Evolutionary conservation across 2,888 invertebrate species (phyloP), one percentile per base, ranked within the genome.

Genomic region (Macaria notata): DNA sequence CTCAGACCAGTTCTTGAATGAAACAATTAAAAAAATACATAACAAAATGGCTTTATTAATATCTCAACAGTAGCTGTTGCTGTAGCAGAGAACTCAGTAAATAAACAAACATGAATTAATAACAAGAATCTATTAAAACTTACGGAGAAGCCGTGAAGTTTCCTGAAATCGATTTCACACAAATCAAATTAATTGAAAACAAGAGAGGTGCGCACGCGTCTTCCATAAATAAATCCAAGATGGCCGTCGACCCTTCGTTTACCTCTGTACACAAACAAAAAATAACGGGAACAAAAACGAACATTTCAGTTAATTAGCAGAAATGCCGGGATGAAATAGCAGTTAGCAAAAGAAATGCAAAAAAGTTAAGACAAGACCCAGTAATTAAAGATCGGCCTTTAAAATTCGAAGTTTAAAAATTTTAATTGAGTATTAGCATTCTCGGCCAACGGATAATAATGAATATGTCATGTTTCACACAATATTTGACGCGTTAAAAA

Each of bases 161-260:
- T 72, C 72, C 54, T 73, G 71, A 77, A 79, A 78, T 78, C 76
- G 75, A 78, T 80, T 79, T 75, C 71, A 68, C 70, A 79, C 78
- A 80, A 80, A 81, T 81, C 76, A 78, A 78, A 76, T 75, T 79
- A 81, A 80, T 80, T 79, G 79, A 79, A 78, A 68, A 70, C 71
- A 70, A 71, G 72, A 70, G 69, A 69, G 61, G 56, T 55, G 68
- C 75, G 72, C 81, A 72, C 72, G 76, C 76, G 74, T 66, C 61
- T 57, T 70, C 75, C 79, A 76, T 68, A 79, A 79, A 76, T 79
- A 79, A 70, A 75, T 64, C 54, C 68, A 75, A 75, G 64, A 78
- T 75, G 76, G 78, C 72, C 64, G 69, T 44, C 70, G 72, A 73
- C 76, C 76, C 77, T 71, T 72, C 72, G 62, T 62, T 68, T 65